Conservation (phyloP, 2,888 invertebrate species). For the Andrena chrysosceles region DNA sequence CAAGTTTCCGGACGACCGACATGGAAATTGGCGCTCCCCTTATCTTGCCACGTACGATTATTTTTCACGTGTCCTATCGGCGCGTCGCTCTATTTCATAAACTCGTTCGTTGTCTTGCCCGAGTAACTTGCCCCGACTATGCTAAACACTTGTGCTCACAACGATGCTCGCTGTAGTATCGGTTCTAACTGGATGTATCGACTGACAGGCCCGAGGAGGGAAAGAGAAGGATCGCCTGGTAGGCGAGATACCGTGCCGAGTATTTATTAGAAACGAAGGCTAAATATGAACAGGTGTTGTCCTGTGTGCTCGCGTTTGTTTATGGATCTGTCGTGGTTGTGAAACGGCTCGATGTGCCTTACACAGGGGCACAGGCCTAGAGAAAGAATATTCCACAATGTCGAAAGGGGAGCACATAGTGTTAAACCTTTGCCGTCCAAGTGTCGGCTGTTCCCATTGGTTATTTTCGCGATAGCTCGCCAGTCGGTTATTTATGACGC, state of each 20-base stretch:
- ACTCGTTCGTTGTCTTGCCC: constrained; percentile 23
- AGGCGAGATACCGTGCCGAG: constrained; percentile 32
- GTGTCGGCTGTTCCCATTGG: neutral
- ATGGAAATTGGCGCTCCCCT: constrained; percentile 20
- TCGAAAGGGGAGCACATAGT: neutral
- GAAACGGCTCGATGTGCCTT: neutral
- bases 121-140: constrained; percentile 10
- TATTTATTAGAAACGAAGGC: constrained; percentile 57
- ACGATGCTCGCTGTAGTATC: neutral
- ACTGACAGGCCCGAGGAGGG: constrained; percentile 16
- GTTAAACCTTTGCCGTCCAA: neutral
- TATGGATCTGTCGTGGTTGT: constrained; percentile 5
- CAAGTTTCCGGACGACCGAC: constrained; percentile 20
- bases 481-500: constrained; percentile 4
- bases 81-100: constrained; percentile 18
- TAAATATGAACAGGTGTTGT: constrained; percentile 66
- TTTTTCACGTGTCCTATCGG: constrained; percentile 31
- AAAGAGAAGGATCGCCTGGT: constrained; percentile 18
- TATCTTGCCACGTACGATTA: constrained; percentile 26
- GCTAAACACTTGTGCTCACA: constrained; percentile 68
- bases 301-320: constrained; percentile 28
- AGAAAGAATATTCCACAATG: constrained; percentile 16
- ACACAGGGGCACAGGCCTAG: neutral
- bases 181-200: constrained; percentile 43
- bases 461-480: neutral